Evolutionary conservation across 2,113 vertebrate species (phyloP).

Genomic region (Chloropsis cyanopogon): DNA sequence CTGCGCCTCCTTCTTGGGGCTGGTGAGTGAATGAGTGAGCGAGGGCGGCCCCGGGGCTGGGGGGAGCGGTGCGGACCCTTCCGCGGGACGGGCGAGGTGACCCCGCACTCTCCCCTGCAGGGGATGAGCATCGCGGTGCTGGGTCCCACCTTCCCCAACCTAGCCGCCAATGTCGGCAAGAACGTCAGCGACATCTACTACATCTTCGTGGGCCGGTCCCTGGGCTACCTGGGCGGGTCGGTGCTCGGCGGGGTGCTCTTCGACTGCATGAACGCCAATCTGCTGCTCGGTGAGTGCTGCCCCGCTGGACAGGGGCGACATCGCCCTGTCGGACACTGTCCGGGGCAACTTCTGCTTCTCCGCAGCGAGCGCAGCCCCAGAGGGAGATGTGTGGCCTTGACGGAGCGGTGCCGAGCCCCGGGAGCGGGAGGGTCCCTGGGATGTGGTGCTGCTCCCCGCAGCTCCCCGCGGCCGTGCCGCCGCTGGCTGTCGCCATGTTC

Average conservation of each 20-base stretch:
- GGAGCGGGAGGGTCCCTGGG: background rate
- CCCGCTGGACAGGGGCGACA: too few species aligned
- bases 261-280: constrained; percentile 79
- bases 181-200: constrained; percentile 88
- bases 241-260: constrained; percentile 85
- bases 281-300: constrained; percentile 84
- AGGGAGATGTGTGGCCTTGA: background rate
- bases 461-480: rapidly evolving
- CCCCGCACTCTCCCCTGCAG: constrained; percentile 54
- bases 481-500: rapidly evolving
- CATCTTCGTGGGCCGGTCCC: constrained; percentile 87
- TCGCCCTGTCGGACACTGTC: too few species aligned
- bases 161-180: constrained; percentile 85
- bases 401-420: background rate
- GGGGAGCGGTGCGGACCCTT: background rate
- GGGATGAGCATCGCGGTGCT: constrained; percentile 88
- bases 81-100: background rate
- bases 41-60: background rate
- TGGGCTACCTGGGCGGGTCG: constrained; percentile 87
- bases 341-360: background rate
- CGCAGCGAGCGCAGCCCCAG: background rate
- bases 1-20: constrained; percentile 85
- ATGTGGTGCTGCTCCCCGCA: background rate
- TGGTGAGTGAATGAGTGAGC: constrained; percentile 74
- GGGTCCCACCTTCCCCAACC: constrained; percentile 88